Base-by-base conservation (phyloP, 2,888 invertebrate genomes). In the Gari tellinella region DNA sequence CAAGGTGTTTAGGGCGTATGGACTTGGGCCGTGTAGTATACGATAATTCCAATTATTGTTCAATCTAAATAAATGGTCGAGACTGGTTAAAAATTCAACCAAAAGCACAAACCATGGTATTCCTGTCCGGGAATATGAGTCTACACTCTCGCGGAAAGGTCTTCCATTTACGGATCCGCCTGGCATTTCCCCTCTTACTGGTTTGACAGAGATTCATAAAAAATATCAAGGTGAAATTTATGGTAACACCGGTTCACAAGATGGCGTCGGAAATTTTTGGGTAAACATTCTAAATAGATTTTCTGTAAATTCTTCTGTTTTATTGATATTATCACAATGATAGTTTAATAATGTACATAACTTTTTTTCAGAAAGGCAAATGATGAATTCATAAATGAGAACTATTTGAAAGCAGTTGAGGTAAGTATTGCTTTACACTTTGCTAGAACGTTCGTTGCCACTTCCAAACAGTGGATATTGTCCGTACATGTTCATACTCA, bases 381-480 rank as follows among this genome's bases (percentile, higher is more conserved):
- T 72, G 90, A 87, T 38, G 87, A 88, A 62, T 90, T 86, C 73
- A 87, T 90, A 45, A 86, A 85, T 40, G 90, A 90, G 73, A 86
- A 89, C 57, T 90, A 86, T 69, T 74, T 86, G 61, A 86, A 81
- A 70, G 88, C 90, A 7, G 53, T 87, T 14, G 84, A 88, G 85
- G 89, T 89, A 82, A 73, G 67, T 37, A 51, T 38, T 23, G 38
- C 19, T 15, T 2, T 17, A 60, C 43, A 14, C 26, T 37, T 37
- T 52, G 26, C 52, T 37, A 37, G 52, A 52, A 52, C 26, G 37
- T 52, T 52, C 52, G 17, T 31, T 10, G 31, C n/a, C n/a, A n/a
- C n/a, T n/a, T n/a, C n/a, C n/a, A n/a, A n/a, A n/a, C n/a, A n/a
- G n/a, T n/a, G n/a, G n/a, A n/a, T n/a, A n/a, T n/a, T n/a, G n/a